Conservation (phyloP, 2,113 vertebrate species). For the Apodemus speciosus region DNA sequence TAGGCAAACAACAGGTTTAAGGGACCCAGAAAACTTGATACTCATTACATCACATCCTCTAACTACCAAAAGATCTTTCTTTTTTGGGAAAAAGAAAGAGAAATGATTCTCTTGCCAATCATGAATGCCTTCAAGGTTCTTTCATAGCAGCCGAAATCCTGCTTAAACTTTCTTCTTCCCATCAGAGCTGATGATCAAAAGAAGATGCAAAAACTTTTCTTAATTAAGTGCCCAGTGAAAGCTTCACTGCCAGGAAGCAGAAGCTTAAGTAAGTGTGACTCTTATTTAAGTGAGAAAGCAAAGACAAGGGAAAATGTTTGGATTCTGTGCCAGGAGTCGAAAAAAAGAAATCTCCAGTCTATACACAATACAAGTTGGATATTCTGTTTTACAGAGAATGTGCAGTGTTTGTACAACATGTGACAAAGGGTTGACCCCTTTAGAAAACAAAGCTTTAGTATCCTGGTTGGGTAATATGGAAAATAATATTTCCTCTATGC, state of each 20-base stretch:
- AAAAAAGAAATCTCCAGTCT: neutral
- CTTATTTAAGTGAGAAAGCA: neutral
- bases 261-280: neutral
- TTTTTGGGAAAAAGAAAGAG: neutral
- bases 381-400: neutral
- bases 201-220: neutral
- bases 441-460: neutral
- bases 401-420: neutral
- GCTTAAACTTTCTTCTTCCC: constrained; percentile 20
- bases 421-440: neutral
- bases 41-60: neutral
- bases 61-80: constrained; percentile 32
- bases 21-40: neutral
- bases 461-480: neutral
- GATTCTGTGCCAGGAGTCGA: neutral
- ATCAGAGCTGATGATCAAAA: constrained; percentile 55
- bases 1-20: neutral
- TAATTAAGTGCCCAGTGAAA: constrained; percentile 31
- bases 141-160: neutral
- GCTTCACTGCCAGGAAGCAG: neutral
- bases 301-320: constrained; percentile 27
- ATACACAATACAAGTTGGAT: neutral
- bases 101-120: constrained; percentile 21
- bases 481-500: neutral
- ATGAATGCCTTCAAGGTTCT: constrained; percentile 7